Base-by-base conservation (phyloP, 2,888 invertebrate genomes). In the Apamea anceps region DNA sequence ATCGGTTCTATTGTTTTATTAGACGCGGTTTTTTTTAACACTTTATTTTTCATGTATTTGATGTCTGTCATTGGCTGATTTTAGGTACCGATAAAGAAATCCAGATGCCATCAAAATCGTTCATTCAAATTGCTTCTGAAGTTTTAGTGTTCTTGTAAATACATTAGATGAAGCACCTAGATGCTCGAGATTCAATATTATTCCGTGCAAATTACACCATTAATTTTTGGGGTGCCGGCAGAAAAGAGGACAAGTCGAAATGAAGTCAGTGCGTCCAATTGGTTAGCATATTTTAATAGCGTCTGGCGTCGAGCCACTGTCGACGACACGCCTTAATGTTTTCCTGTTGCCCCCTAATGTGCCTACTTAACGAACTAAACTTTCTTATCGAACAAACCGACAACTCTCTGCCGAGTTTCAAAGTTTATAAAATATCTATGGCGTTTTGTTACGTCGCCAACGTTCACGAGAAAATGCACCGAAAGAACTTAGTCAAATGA, bases 341-440 rank as follows among this genome's bases (percentile, higher is more conserved):
- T 96, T 96, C 96, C 96, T 95, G 96, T 95, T 95, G 93, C 93
- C 92, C 93, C 94, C 93, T 96, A 96, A 96, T 96, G 96, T 96
- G 94, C 94, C 96, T 95, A 96, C 95, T 96, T 96, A 96, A 95
- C 94, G 93, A 96, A 96, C 95, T 95, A 94, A 96, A 96, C 94
- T 96, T 96, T 96, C 95, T 96, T 96, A 96, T 96, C 96, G 92
- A 93, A 93, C 94, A 93, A 93, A 95, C 95, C 94, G 92, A 95
- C 94, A 94, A 94, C 94, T 94, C 90, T 89, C 92, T 90, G 91
- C 88, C 80, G 89, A 94, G 92, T 93, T 94, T 90, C 91, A 89
- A 93, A 94, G 92, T 94, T 93, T 93, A 90, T 93, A 92, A 94
- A 94, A 93, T 94, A 92, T 93, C 93, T 93, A 90, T 91, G 90